A percentile compares a stretch with the other conserved stretches of the same genome.
Evolutionary conservation across 2,797 vertebrate genomes (phyloP).

Genomic region (Telmatherina bonti): DNA sequence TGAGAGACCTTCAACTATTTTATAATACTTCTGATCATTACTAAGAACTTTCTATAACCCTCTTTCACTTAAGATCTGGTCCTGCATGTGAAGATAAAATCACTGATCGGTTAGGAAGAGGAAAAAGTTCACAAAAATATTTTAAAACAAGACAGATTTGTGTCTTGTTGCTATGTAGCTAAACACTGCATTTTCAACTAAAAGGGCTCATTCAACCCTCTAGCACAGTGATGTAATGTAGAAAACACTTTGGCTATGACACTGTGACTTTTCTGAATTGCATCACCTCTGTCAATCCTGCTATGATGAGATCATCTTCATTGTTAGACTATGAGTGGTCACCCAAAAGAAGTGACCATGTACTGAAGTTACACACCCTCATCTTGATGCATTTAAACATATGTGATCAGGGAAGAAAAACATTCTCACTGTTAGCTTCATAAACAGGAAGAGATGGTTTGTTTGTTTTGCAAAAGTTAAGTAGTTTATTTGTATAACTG

Average conservation of each 20-base stretch:
- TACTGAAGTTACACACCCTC: neutral
- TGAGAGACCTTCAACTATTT: too few relatives aligned
- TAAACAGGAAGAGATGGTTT: neutral
- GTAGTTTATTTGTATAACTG: neutral
- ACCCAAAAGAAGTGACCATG: slow-evolving; percentile 30
- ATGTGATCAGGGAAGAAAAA: slow-evolving; percentile 5
- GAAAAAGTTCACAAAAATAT: neutral
- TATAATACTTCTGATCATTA: too few relatives aligned
- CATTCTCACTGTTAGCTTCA: neutral
- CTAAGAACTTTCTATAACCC: too few relatives aligned
- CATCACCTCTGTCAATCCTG: slow-evolving; percentile 31
- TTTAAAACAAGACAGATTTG: neutral
- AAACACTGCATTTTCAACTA: neutral
- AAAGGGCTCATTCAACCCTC: neutral
- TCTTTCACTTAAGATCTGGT: neutral
- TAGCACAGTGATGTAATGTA: slow-evolving; percentile 9
- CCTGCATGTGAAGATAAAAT: neutral
- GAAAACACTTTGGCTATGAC: slow-evolving; percentile 11
- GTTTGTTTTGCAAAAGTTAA: neutral
- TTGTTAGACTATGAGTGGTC: slow-evolving; percentile 25
- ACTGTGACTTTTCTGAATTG: slow-evolving; percentile 9
- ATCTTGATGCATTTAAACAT: neutral
- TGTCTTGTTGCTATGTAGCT: neutral
- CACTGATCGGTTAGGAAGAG: neutral
- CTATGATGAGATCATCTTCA: slow-evolving; percentile 53